Percentiles rank a stretch among this genome's conserved stretches.
phyloP scores from a whole-genome alignment of 2,113 vertebrate genomes.

The Odontesthes bonariensis region DNA sequence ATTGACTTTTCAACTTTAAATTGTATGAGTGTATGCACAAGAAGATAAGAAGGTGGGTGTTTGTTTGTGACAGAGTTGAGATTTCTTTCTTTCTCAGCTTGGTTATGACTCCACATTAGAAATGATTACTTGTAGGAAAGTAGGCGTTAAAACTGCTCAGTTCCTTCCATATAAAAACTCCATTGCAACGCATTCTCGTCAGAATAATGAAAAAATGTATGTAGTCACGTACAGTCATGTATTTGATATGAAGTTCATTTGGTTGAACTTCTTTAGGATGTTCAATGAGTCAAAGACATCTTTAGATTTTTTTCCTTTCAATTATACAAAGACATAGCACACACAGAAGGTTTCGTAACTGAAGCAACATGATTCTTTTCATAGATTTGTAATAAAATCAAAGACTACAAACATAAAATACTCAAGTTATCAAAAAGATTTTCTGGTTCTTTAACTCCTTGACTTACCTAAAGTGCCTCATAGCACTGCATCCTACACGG shows the following conservation, averaged over 20 bases:
- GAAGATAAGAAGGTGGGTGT: conserved; percentile 35
- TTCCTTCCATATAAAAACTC: conserved; percentile 44
- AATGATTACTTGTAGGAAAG: conserved; percentile 45
- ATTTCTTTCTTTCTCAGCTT: conserved; percentile 38
- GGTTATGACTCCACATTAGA: conserved; percentile 34
- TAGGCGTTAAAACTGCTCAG: conserved; percentile 55
- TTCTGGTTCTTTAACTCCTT: no score
- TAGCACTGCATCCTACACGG: no score
- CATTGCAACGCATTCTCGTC: conserved; percentile 51
- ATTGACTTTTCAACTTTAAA: conserved; percentile 30
- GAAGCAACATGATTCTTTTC: not conserved
- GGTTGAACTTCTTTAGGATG: not conserved
- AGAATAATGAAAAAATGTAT: conserved; percentile 8
- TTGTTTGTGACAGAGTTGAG: conserved; percentile 39
- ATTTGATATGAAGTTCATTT: conserved; percentile 27
- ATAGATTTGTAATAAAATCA: no score
- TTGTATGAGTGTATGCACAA: conserved; percentile 17
- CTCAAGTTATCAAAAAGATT: no score
- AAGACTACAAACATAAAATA: no score
- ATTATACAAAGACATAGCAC: not conserved
- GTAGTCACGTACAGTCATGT: not conserved
- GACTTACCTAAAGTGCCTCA: no score
- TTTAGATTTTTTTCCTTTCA: not conserved
- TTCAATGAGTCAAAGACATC: not conserved
- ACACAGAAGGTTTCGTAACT: not conserved